Evolutionary conservation across 2,113 vertebrate genomes (phyloP).

Genomic region (Microtus oregoni): DNA sequence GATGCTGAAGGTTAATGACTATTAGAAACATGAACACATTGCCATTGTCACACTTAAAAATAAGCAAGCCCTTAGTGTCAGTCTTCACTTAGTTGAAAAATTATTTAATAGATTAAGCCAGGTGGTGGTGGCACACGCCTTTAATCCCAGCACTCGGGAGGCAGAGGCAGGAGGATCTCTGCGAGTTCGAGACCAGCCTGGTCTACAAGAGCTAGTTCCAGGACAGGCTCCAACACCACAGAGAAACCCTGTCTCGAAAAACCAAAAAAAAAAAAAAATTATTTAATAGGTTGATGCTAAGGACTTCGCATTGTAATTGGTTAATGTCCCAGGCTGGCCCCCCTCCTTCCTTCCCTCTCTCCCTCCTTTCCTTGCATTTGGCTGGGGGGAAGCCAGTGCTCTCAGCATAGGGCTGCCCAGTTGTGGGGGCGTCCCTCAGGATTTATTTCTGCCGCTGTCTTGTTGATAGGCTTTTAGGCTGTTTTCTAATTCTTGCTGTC

Average conservation of each 20-base stretch:
- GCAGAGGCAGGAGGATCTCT: too few species aligned
- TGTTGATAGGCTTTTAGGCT: neutral
- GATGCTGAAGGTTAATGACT: neutral
- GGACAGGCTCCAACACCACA: too few species aligned
- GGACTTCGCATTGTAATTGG: neutral
- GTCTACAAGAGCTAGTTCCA: too few species aligned
- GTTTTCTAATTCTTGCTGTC: neutral
- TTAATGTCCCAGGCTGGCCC: neutral
- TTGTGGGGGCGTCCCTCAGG: neutral
- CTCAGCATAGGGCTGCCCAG: neutral
- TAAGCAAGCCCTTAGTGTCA: neutral
- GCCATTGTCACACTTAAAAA: neutral
- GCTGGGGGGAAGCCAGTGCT: constrained; percentile 12
- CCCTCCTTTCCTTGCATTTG: neutral
- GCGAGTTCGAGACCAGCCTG: too few species aligned
- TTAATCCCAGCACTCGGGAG: too few species aligned
- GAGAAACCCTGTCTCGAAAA: too few species aligned
- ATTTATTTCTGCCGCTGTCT: neutral
- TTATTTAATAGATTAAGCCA: neutral
- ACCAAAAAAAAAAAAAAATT: too few species aligned
- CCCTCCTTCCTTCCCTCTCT: too few species aligned
- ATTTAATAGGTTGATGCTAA: neutral
- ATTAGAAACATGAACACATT: constrained; percentile 22
- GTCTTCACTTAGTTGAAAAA: neutral
- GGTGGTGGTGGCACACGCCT: too few species aligned